These are phyloP conservation scores for Formica exsecta DNA, from an alignment of 1,140 invertebrate species.

Conservation along the genomic window DNA sequence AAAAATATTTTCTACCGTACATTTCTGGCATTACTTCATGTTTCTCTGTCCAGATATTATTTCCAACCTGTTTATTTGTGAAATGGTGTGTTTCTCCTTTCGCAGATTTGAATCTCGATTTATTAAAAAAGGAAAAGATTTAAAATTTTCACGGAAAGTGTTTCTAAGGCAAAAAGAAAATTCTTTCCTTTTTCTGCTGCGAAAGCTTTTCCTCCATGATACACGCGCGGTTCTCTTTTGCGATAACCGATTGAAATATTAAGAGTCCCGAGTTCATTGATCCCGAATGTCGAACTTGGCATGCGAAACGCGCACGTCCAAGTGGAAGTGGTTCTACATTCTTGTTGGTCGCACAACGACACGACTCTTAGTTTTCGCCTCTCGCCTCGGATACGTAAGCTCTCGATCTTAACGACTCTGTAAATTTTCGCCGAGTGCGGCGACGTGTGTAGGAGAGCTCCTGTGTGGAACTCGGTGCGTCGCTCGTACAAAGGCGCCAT, in stretches of 20 bases:
- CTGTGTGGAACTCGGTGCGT: constrained; percentile 6
- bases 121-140: constrained; percentile 14
- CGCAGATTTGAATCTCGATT: not conserved
- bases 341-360: constrained; percentile 14
- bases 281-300: constrained; percentile 25
- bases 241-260: constrained; percentile 9
- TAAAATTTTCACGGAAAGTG: constrained; percentile 19
- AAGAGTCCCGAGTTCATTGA: constrained; percentile 27
- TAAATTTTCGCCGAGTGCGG: constrained; percentile 52
- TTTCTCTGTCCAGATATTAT: not conserved
- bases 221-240: not conserved
- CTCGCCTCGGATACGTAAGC: constrained; percentile 12
- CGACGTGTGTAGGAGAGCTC: constrained; percentile 20
- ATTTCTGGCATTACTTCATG: not conserved
- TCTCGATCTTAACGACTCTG: constrained; percentile 60
- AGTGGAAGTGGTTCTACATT: not conserved
- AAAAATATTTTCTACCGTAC: not conserved
- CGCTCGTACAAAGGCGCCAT: constrained; percentile 62
- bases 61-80: not conserved
- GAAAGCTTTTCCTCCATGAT: not conserved
- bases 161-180: not conserved
- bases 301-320: constrained; percentile 29
- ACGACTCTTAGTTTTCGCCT: constrained; percentile 42
- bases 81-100: not conserved
- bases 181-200: not conserved